Percentiles rank a stretch among this genome's conserved stretches.
phyloP scores from a whole-genome alignment of 2,797 vertebrate species.

The Synanceia verrucosa region DNA sequence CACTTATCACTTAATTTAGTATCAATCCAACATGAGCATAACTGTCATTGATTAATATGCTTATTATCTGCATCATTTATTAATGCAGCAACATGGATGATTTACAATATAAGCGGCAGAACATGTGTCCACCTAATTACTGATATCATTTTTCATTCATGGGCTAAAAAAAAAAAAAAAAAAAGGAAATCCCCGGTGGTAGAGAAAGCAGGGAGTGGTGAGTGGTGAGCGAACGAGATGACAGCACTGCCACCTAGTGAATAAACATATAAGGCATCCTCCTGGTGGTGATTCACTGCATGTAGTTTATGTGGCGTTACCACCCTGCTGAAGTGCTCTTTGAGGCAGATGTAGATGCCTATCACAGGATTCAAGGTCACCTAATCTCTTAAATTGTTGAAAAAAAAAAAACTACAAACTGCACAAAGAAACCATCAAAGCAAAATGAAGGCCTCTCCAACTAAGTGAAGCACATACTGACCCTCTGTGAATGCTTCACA shows the following conservation, averaged over 20 bases:
- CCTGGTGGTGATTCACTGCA: neutral
- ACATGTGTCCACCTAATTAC: neutral
- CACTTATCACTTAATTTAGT: neutral
- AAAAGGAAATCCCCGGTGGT: neutral
- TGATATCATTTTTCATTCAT: conserved; percentile 4
- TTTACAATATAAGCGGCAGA: neutral
- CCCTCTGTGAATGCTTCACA: neutral
- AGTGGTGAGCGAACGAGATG: neutral
- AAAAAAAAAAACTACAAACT: neutral
- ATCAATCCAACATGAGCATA: neutral
- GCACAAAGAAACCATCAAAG: neutral
- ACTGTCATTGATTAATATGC: neutral
- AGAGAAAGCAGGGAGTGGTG: neutral
- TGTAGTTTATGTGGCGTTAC: neutral
- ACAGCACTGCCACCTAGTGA: conserved; percentile 68
- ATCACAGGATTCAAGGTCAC: neutral
- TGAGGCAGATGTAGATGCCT: too few relatives aligned
- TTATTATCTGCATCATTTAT: neutral
- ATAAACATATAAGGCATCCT: neutral
- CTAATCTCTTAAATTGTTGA: neutral
- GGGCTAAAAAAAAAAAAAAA: neutral
- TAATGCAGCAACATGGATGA: neutral
- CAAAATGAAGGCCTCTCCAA: neutral
- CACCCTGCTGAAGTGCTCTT: neutral
- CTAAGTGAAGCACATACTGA: too few relatives aligned